Evolutionary conservation across 2,888 invertebrate species (phyloP).

Genomic region (Stenurella melanura): DNA sequence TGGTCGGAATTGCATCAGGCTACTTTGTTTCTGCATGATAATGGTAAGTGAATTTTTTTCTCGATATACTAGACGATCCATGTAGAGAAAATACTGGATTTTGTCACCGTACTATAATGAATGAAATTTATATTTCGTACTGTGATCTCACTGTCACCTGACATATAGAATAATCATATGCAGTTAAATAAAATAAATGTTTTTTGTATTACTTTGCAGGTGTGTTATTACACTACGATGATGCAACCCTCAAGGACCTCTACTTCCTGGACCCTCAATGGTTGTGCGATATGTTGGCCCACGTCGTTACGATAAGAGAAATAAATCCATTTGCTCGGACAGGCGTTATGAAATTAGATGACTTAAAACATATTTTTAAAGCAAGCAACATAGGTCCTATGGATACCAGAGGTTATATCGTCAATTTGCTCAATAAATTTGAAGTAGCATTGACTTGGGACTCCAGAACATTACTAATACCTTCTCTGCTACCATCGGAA

Average conservation of each 20-base stretch:
- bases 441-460: slow-evolving; percentile 98
- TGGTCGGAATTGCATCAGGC: slow-evolving; percentile 94
- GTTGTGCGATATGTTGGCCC: slow-evolving; percentile 98
- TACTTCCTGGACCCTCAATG: slow-evolving; percentile 99
- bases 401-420: slow-evolving; percentile 86
- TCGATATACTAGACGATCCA: no score
- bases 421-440: slow-evolving; percentile 95
- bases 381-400: slow-evolving; percentile 86
- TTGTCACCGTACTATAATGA: no score
- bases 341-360: slow-evolving; percentile 95
- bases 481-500: slow-evolving; percentile 90
- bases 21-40: slow-evolving; percentile 97
- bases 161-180: no score
- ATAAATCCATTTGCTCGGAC: slow-evolving; percentile 96
- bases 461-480: slow-evolving; percentile 90
- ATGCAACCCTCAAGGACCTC: slow-evolving; percentile 93
- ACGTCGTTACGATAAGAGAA: slow-evolving; percentile 97
- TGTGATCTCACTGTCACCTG: no score
- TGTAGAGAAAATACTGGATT: no score
- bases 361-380: slow-evolving; percentile 93
- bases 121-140: no score
- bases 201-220: slow-evolving; percentile 74
- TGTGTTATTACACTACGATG: slow-evolving; percentile 94
- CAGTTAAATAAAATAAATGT: no score
- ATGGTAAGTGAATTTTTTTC: slow-evolving; percentile 77